These are phyloP conservation scores for Hemitrygon akajei DNA, from an alignment of 2,797 vertebrate species.

Conservation along the genomic window DNA sequence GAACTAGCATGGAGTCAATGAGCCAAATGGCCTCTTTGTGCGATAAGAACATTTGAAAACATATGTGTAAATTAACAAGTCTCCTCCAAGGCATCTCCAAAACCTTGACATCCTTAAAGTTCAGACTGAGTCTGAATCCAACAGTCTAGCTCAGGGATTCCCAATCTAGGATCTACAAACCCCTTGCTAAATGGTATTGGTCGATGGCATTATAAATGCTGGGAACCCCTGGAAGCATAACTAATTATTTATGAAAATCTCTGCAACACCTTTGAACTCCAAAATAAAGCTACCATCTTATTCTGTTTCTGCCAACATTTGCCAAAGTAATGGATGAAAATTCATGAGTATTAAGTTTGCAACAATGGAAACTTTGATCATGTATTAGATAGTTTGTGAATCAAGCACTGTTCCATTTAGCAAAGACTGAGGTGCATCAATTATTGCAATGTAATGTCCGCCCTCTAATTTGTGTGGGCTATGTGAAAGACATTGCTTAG, in stretches of 20 bases:
- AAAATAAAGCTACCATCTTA: neutral
- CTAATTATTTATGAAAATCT: neutral
- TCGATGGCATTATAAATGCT: too few species aligned
- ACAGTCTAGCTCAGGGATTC: neutral
- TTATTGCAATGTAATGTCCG: neutral
- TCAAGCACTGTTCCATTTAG: neutral
- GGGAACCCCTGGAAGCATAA: neutral
- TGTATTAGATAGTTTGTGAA: neutral
- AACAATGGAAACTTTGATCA: neutral
- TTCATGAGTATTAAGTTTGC: neutral
- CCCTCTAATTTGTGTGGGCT: neutral
- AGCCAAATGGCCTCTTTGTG: too few species aligned
- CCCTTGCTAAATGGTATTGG: too few species aligned
- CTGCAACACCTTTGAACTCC: neutral
- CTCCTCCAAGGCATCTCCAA: neutral
- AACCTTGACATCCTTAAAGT: neutral
- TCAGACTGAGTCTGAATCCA: neutral
- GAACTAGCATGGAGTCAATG: too few species aligned
- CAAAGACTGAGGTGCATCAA: neutral
- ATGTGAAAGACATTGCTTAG: neutral
- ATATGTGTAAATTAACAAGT: neutral
- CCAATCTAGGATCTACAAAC: too few species aligned
- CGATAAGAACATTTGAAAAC: too few species aligned
- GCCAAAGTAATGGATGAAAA: neutral
- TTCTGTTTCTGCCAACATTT: neutral